phyloP scores from a whole-genome alignment of 2,113 vertebrate genomes.

The Eulemur rufifrons region DNA sequence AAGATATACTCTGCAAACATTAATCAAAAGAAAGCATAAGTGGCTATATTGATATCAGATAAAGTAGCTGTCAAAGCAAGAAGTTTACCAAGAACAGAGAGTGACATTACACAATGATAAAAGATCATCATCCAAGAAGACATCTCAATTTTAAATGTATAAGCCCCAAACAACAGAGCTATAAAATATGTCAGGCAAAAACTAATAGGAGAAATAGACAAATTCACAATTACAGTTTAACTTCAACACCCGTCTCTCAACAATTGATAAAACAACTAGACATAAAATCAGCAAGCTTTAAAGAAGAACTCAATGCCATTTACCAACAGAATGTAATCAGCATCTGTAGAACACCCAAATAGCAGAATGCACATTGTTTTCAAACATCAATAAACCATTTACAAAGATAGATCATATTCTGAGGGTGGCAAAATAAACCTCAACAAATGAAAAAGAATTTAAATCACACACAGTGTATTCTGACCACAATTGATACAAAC shows the following conservation, averaged over 20 bases:
- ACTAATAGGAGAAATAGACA: neutral
- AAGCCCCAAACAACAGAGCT: neutral
- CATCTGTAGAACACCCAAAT: neutral
- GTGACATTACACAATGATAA: neutral
- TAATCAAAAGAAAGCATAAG: neutral
- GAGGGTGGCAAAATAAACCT: neutral
- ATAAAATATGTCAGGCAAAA: slow-evolving; percentile 19
- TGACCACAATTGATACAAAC: neutral
- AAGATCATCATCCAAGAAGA: neutral
- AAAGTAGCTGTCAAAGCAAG: neutral
- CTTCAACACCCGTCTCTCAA: neutral
- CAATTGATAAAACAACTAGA: neutral
- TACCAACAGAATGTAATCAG: neutral
- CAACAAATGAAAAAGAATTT: neutral
- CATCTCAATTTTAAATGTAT: neutral
- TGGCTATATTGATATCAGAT: neutral
- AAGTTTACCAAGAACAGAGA: slow-evolving; percentile 1
- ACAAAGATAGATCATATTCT: neutral
- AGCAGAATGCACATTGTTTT: slow-evolving; percentile 23
- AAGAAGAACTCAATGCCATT: neutral
- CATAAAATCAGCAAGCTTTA: neutral
- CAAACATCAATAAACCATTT: neutral
- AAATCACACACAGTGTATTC: neutral
- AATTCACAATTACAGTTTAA: neutral
- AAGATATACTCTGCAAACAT: neutral